Base-by-base conservation (phyloP, 2,888 invertebrate species). In the Oscheius sp. region DNA sequence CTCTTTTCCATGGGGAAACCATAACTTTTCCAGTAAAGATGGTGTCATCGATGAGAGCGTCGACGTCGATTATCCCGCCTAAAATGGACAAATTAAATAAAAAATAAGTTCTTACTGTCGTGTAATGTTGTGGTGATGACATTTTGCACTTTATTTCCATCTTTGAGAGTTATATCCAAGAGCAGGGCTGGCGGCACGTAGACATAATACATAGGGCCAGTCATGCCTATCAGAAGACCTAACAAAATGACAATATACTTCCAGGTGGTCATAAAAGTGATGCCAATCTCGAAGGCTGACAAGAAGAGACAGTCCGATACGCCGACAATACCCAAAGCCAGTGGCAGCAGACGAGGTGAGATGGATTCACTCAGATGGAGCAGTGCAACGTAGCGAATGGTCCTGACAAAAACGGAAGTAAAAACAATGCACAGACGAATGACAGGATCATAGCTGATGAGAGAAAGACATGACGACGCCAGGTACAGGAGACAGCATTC, bases 41-140 rank as follows among this genome's bases (percentile, higher is more conserved):
- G 13, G 55, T 55, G 25, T 55, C 55, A 23, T 55, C 55, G 55
- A 55, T 55, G 21, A 55, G 55, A 3, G 55, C 55, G 25, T 55
- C 55, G 23, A 55, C 55, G 21, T 55, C 55, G 55, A 55, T 55
- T 6, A 21, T 25, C 3, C 21, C 55, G 21, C 18, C 25, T 49
- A 13, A 13, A 49, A 43, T 7, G 13, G 13, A 43, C 9, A 43
- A 43, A 43, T n/a, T n/a, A n/a, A n/a, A n/a, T n/a, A n/a, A n/a
- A n/a, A n/a, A n/a, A n/a, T n/a, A n/a, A n/a, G n/a, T n/a, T n/a
- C 49, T 49, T 49, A 49, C 55, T 18, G 13, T 55, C 23, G 13
- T 25, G 12, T 25, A 25, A 23, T 55, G 12, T 21, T 23, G 12
- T 25, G 16, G 16, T 25, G 21, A 55, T 55, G 21, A 21, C 7